Evolutionary conservation across 1,140 invertebrate species (phyloP), one percentile per base, ranked within the genome.

Genomic region (Drosophila jambulina): DNA sequence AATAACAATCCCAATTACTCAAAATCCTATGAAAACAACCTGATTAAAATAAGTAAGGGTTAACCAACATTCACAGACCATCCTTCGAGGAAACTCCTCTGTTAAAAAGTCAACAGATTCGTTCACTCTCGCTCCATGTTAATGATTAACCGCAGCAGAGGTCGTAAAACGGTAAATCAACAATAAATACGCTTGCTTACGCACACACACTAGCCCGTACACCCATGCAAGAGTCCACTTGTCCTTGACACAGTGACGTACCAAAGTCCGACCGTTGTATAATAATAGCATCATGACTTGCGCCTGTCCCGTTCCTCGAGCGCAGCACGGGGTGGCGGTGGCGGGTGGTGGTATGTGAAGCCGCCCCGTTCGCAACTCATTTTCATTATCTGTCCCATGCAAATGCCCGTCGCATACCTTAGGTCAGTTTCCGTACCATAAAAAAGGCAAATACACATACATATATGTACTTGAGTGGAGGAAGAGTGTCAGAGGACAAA

Each of bases 241-340:
- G 84, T 88, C 84, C 84, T 87, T 87, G 84, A 87, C 84, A 87
- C 84, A 87, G 72, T 87, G 77, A 84, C 77, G 86, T 82, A 62
- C 80, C 78, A 75, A 57, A 63, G 56, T 69, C 64, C 76, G 56
- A 81, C 59, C 49, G 62, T 45, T 58, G 72, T 58, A 75, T 53
- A 67, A 60, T 60, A 76, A 78, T 53, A 78, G 65, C 48, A 76
- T 68, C 80, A 86, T 87, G 84, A 87, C 84, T 87, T 88, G 83
- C 84, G 80, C 80, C 88, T 83, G 79, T 65, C 62, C 46, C 62
- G 32, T 43, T 23, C 48, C 29, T 72, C 29, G 12, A 19, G 34
- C 7, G 75, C 17, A 25, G 17, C 54, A 15, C 8, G 21, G 32
- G 21, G 19, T 54, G 25, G 3, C 19, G 46, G 46, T 27, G 25